phyloP scores from a whole-genome alignment of 2,888 invertebrate genomes.

The Pyralis farinalis region DNA sequence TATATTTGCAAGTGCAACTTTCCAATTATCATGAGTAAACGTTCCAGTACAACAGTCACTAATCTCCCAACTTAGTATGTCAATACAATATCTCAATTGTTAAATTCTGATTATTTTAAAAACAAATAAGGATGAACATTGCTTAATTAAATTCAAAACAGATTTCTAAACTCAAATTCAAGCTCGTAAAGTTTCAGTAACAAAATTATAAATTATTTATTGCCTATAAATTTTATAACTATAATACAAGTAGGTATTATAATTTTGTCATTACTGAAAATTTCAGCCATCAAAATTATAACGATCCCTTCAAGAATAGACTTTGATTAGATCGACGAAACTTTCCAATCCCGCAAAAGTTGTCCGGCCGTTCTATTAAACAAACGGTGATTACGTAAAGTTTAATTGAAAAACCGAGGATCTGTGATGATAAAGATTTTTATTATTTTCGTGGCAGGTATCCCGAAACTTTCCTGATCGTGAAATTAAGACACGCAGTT shows the following conservation, averaged over 20 bases:
- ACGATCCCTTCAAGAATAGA: conserved; percentile 29
- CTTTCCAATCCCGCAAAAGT: conserved; percentile 38
- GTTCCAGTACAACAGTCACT: too few species aligned
- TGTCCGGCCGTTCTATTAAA: conserved; percentile 38
- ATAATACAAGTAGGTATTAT: neutral
- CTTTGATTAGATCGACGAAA: conserved; percentile 44
- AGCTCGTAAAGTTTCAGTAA: too few species aligned
- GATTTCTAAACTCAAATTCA: too few species aligned
- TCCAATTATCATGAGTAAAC: too few species aligned
- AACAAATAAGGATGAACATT: too few species aligned
- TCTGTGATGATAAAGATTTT: conserved; percentile 52
- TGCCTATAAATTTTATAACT: neutral
- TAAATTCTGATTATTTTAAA: too few species aligned
- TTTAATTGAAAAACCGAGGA: conserved; percentile 54
- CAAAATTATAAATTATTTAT: too few species aligned
- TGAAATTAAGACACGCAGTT: conserved; percentile 11
- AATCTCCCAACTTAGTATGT: too few species aligned
- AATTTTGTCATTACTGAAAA: conserved; percentile 3
- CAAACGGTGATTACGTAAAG: conserved; percentile 53
- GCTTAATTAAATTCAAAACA: too few species aligned
- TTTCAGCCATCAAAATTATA: conserved; percentile 15
- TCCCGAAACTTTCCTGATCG: conserved; percentile 35
- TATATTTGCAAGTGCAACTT: too few species aligned
- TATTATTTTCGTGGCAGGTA: conserved; percentile 44
- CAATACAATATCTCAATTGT: too few species aligned